A percentile compares a stretch with the other conserved stretches of the same genome.
Conservation (phyloP, 1,140 invertebrate genomes). For the Drosophila ohnishii region DNA sequence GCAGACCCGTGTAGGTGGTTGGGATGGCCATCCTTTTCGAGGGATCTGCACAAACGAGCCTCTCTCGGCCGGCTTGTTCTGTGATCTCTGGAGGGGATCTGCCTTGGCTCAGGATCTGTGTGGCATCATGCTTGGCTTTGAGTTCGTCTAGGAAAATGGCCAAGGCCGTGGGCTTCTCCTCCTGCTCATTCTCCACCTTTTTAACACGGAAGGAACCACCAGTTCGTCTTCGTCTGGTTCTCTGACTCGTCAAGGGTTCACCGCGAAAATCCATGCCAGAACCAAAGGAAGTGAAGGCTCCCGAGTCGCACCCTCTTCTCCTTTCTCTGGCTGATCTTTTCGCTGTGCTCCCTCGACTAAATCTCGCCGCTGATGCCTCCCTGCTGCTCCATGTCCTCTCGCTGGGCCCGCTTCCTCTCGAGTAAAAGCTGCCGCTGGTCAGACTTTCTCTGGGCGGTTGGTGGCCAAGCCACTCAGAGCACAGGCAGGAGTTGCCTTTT, state of each 20-base stretch:
- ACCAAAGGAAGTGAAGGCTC: neutral
- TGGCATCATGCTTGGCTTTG: slow-evolving; percentile 1
- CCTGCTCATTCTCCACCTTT: too few relatives aligned
- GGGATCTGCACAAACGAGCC: neutral
- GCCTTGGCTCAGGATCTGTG: neutral
- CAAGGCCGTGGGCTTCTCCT: neutral
- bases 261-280: neutral
- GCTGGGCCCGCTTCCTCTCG: too few relatives aligned
- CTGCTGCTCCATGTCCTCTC: neutral
- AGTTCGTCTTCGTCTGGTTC: neutral
- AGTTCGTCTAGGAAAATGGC: slow-evolving; percentile 24
- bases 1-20: slow-evolving; percentile 32
- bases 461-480: neutral
- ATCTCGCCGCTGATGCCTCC: neutral
- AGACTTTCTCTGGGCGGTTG: too few relatives aligned
- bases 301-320: neutral
- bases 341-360: neutral
- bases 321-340: neutral
- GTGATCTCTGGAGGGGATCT: neutral
- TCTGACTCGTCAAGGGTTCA: neutral
- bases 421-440: too few relatives aligned
- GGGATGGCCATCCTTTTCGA: slow-evolving; percentile 4
- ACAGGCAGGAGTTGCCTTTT: neutral
- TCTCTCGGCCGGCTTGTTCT: neutral
- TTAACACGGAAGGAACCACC: neutral